Evolutionary conservation across 1,140 invertebrate species (phyloP).

Genomic region (Agrilus planipennis): DNA sequence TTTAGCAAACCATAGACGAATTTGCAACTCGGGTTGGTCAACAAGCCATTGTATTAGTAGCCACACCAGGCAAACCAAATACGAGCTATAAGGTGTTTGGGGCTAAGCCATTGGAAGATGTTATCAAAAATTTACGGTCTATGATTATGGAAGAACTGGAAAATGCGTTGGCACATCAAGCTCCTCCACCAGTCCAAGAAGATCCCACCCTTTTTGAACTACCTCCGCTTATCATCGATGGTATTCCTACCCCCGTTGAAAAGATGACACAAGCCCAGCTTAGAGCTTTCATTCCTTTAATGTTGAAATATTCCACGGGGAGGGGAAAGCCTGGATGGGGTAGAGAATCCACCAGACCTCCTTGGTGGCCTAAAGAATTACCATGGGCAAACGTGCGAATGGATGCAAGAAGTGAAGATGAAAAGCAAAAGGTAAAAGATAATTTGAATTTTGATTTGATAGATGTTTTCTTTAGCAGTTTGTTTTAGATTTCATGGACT

Average conservation of each 20-base stretch:
- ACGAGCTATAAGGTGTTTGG: slow-evolving; percentile 95
- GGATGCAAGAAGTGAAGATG: slow-evolving; percentile 90
- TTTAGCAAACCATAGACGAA: slow-evolving; percentile 91
- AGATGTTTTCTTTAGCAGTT: neutral
- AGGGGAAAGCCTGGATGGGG: slow-evolving; percentile 97
- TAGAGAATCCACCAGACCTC: slow-evolving; percentile 83
- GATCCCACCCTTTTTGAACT: slow-evolving; percentile 89
- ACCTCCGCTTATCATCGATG: slow-evolving; percentile 91
- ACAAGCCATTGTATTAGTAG: slow-evolving; percentile 90
- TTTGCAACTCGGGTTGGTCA: slow-evolving; percentile 95
- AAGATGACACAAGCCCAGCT: slow-evolving; percentile 98
- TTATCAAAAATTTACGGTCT: slow-evolving; percentile 78
- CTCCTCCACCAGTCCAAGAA: slow-evolving; percentile 81
- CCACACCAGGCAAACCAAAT: slow-evolving; percentile 92
- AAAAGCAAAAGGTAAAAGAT: slow-evolving; percentile 80
- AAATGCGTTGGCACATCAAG: slow-evolving; percentile 82
- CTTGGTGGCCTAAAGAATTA: slow-evolving; percentile 95
- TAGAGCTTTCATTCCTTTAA: slow-evolving; percentile 91
- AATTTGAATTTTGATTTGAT: neutral
- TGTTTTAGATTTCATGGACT: slow-evolving; percentile 87
- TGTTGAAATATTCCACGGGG: slow-evolving; percentile 96
- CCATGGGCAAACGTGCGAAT: slow-evolving; percentile 97
- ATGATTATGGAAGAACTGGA: slow-evolving; percentile 94
- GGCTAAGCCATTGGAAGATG: slow-evolving; percentile 92
- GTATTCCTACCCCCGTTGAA: slow-evolving; percentile 94